Conservation (phyloP, 1,140 invertebrate species). For the Homalodisca vitripennis region DNA sequence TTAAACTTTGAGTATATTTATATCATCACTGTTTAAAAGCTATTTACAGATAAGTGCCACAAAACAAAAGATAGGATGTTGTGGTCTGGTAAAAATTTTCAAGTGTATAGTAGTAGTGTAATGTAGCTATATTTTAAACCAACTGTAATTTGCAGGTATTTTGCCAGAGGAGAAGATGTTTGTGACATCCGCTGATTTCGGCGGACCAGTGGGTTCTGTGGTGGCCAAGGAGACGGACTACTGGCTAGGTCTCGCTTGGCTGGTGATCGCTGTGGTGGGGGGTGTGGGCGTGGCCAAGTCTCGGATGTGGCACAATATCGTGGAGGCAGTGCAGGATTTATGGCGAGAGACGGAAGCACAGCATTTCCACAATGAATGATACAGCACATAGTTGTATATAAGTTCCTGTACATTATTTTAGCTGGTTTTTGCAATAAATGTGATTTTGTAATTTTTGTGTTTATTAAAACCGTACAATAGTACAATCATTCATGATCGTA, state of each 20-base stretch:
- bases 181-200: conserved; percentile 74
- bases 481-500: too few relatives aligned
- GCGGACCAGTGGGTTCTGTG: conserved; percentile 73
- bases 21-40: too few relatives aligned
- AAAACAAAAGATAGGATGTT: too few relatives aligned
- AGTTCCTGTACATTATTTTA: too few relatives aligned
- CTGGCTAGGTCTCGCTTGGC: conserved; percentile 79
- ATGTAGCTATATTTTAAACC: not conserved
- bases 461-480: too few relatives aligned
- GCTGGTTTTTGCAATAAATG: too few relatives aligned
- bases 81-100: too few relatives aligned
- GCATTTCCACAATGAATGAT: conserved; percentile 66
- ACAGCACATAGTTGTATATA: too few relatives aligned
- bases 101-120: not conserved
- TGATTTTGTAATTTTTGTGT: too few relatives aligned
- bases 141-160: conserved; percentile 52
- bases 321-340: conserved; percentile 76
- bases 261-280: conserved; percentile 77
- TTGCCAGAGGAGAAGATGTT: conserved; percentile 60
- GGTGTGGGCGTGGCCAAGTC: conserved; percentile 77
- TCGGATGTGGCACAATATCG: conserved; percentile 71
- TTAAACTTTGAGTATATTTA: too few relatives aligned
- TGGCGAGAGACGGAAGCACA: conserved; percentile 92
- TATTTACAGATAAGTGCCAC: too few relatives aligned
- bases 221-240: conserved; percentile 76